These are phyloP conservation scores for Drosophila neotestacea DNA, from an alignment of 2,888 invertebrate species.

Conservation along the genomic window DNA sequence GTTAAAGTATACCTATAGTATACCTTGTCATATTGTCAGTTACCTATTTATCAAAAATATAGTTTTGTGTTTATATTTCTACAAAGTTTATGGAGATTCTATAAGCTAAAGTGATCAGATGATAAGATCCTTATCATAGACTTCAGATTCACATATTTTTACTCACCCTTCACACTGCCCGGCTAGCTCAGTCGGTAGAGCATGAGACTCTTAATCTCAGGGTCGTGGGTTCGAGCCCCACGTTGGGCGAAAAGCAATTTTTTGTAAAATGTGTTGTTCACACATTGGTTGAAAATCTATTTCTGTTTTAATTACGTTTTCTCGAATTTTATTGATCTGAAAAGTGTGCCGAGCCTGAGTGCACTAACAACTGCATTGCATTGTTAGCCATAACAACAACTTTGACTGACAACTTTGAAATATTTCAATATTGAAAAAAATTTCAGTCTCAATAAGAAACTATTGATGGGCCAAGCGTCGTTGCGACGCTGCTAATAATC, in stretches of 20 bases:
- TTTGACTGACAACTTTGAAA: not conserved
- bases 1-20: too few relatives aligned
- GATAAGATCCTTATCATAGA: constrained; percentile 6
- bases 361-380: constrained; percentile 45
- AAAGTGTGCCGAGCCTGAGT: constrained; percentile 21
- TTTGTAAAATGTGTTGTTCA: constrained; percentile 6
- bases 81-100: not conserved
- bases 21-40: too few relatives aligned
- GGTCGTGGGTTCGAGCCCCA: constrained; percentile 80
- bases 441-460: constrained; percentile 40
- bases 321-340: not conserved
- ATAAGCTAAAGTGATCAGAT: not conserved
- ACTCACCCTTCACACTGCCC: constrained; percentile 35
- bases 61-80: too few relatives aligned
- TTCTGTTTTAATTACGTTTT: not conserved
- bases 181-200: constrained; percentile 80
- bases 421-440: constrained; percentile 39
- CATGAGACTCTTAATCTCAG: constrained; percentile 81
- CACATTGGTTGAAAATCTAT: too few relatives aligned
- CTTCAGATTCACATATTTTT: not conserved
- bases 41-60: too few relatives aligned
- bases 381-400: constrained; percentile 45
- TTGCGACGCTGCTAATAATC: constrained; percentile 12
- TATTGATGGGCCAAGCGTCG: constrained; percentile 32
- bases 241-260: constrained; percentile 61